Percentiles rank a stretch among this genome's conserved stretches.
These are phyloP conservation scores for Sphecodes monilicornis DNA, from an alignment of 2,888 invertebrate species.

Conservation along the genomic window DNA sequence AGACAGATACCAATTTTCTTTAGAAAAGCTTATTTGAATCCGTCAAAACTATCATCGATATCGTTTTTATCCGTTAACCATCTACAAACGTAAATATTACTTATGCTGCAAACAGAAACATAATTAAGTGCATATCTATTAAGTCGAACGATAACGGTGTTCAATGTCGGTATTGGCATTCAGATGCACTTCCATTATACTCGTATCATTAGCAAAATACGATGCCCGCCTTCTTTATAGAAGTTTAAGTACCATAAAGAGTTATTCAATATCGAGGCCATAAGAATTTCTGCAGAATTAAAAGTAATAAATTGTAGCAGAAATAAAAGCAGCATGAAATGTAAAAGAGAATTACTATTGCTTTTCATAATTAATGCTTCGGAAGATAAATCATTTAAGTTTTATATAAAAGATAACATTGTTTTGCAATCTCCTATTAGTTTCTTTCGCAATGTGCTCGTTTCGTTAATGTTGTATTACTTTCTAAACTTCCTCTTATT, in stretches of 20 bases:
- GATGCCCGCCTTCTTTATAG: not conserved
- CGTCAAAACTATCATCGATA: not conserved
- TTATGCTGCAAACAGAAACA: not conserved
- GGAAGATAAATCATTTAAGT: not conserved
- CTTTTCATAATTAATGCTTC: not conserved
- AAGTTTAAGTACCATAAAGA: not conserved
- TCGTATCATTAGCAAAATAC: not conserved
- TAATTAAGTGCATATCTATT: not conserved
- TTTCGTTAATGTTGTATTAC: no score
- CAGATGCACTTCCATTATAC: not conserved
- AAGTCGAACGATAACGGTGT: not conserved
- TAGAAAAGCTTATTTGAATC: not conserved
- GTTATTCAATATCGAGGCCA: not conserved
- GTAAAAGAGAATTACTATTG: not conserved
- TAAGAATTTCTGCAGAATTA: not conserved
- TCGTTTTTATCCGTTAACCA: not conserved
- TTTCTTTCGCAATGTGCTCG: no score
- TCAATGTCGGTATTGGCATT: not conserved
- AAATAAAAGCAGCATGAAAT: not conserved
- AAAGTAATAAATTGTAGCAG: not conserved
- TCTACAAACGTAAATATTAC: not conserved
- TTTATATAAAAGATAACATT: not conserved
- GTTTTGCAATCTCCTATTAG: no score
- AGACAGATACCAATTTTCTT: conserved; percentile 25
- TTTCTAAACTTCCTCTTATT: no score